Conservation (phyloP, 2,888 invertebrate species). For the Acronicta aceris region DNA sequence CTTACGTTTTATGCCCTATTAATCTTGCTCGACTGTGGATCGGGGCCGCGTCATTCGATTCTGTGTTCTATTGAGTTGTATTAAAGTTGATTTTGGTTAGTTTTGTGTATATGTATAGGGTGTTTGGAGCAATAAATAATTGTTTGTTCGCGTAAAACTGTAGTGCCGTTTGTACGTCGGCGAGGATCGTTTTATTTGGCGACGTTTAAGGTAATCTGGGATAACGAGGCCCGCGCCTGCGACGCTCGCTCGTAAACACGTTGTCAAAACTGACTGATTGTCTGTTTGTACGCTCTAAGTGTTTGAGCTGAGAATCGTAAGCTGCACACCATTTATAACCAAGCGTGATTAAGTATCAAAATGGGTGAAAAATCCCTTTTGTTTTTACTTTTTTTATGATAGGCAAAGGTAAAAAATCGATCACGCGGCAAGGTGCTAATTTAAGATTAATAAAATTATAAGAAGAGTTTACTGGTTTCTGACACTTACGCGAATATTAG, state of each 20-base stretch:
- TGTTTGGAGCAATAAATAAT: constrained; percentile 86
- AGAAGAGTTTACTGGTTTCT: too few relatives aligned
- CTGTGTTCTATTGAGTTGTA: constrained; percentile 57
- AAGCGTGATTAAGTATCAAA: constrained; percentile 49
- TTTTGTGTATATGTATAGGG: constrained; percentile 63
- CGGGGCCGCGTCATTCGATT: constrained; percentile 58
- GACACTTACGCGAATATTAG: too few relatives aligned
- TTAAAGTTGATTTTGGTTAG: constrained; percentile 68
- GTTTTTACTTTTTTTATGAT: constrained; percentile 16
- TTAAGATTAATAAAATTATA: too few relatives aligned
- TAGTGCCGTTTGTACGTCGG: constrained; percentile 78
- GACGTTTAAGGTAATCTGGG: constrained; percentile 80
- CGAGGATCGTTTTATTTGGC: constrained; percentile 77
- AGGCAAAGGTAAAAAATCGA: neutral
- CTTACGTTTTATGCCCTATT: constrained; percentile 89
- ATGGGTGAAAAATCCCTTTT: constrained; percentile 33
- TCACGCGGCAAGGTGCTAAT: too few relatives aligned
- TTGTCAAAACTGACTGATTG: constrained; percentile 67
- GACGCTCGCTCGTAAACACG: constrained; percentile 60
- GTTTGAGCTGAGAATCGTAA: constrained; percentile 51
- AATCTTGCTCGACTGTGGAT: constrained; percentile 84
- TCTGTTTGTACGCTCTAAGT: constrained; percentile 56
- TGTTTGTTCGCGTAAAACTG: constrained; percentile 87
- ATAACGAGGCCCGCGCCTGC: constrained; percentile 72
- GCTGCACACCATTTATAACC: constrained; percentile 45